Conservation (phyloP, 2,888 invertebrate genomes). For the Ecliptopera silaceata region DNA sequence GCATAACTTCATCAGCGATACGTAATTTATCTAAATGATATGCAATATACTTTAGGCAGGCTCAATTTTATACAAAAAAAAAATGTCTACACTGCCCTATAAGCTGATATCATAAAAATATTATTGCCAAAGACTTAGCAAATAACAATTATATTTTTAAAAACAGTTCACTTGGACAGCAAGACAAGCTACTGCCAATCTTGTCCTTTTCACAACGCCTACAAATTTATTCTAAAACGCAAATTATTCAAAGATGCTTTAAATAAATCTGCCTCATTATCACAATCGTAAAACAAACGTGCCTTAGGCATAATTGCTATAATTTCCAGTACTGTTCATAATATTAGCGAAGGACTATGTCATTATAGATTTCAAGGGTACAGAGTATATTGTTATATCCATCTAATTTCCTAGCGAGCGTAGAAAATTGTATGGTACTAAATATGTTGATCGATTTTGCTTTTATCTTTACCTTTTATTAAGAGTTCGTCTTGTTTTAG, state of each 20-base stretch:
- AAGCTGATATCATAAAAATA: constrained; percentile 22
- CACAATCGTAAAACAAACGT: constrained; percentile 65
- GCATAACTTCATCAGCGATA: constrained; percentile 51
- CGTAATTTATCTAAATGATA: constrained; percentile 73
- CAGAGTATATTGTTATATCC: not conserved
- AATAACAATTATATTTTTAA: constrained; percentile 25
- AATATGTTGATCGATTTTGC: no score
- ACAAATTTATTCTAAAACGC: constrained; percentile 26
- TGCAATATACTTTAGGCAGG: constrained; percentile 80
- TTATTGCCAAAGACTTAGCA: constrained; percentile 16
- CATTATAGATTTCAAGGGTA: constrained; percentile 3
- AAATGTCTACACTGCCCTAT: constrained; percentile 22
- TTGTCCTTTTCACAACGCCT: constrained; percentile 20
- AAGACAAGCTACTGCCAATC: constrained; percentile 31
- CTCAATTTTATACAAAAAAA: constrained; percentile 45
- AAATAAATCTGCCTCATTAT: constrained; percentile 49
- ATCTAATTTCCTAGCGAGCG: not conserved
- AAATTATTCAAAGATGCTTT: constrained; percentile 34
- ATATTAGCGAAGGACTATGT: constrained; percentile 32
- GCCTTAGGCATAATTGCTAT: constrained; percentile 67
- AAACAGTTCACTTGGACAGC: constrained; percentile 17
- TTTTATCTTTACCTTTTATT: no score
- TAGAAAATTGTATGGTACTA: no score
- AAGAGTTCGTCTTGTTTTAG: no score
- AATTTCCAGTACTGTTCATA: constrained; percentile 27